Percentiles rank a stretch among this genome's conserved stretches.
These are phyloP conservation scores for Chiloscyllium plagiosum DNA, from an alignment of 2,113 vertebrate species.

Conservation along the genomic window DNA sequence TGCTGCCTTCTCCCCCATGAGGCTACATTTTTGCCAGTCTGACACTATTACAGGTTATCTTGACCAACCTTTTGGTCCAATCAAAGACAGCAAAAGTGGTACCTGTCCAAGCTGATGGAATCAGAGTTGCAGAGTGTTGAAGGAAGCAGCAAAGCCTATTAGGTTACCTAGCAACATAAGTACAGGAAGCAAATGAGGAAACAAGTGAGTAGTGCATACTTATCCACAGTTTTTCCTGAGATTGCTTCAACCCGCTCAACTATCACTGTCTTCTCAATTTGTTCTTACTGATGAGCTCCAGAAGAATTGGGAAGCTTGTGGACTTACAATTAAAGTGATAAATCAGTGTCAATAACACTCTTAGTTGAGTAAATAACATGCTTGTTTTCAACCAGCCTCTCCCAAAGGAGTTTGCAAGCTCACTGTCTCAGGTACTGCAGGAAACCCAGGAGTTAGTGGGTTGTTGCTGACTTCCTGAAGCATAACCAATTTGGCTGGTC, in stretches of 20 bases:
- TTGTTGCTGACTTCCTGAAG: background rate
- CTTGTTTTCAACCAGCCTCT: background rate
- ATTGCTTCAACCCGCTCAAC: background rate
- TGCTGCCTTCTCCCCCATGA: too few relatives aligned
- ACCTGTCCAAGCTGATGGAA: background rate
- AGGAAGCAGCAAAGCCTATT: background rate
- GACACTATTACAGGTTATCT: too few relatives aligned
- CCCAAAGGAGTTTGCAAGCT: background rate
- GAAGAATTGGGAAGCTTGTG: background rate
- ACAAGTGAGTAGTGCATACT: background rate
- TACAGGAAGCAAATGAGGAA: background rate
- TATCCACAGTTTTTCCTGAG: background rate
- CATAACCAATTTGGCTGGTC: background rate
- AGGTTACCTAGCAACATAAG: background rate
- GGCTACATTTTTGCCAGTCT: too few relatives aligned
- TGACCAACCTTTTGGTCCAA: too few relatives aligned
- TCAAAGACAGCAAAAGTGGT: too few relatives aligned
- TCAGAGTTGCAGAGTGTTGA: background rate
- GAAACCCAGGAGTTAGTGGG: background rate
- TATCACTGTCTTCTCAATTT: background rate
- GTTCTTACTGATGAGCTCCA: background rate
- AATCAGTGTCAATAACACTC: background rate
- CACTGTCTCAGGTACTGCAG: background rate
- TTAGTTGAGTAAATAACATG: background rate
- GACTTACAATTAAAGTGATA: background rate